Base-by-base conservation (phyloP, 2,888 invertebrate species). In the Dynastes maya region DNA sequence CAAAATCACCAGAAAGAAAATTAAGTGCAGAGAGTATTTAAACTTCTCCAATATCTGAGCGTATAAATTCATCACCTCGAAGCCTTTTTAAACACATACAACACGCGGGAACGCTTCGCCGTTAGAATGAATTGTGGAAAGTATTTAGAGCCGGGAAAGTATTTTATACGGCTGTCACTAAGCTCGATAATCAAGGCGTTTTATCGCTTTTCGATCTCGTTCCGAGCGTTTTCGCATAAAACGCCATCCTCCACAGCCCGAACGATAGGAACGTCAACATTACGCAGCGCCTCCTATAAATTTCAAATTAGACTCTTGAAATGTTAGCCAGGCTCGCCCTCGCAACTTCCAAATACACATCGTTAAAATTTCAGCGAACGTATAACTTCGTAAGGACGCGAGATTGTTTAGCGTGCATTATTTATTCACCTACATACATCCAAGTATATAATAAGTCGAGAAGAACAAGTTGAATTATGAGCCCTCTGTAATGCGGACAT, bases 321-420 rank as follows among this genome's bases (percentile, higher is more conserved):
- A 40, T 13, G 32, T 65, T 65, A 13, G 16, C 40, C 65, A 8
- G 32, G 37, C 37, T 40, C 16, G 65, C 32, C 2, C 40, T 4
- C 16, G 40, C 37, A 13, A n/a, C n/a, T 37, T 13, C 11, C 51
- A 64, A 40, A 65, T 40, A 65, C 37, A 40, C 65, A 40, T 40
- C 32, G 32, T 65, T 65, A 65, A 40, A 32, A 65, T 65, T 65
- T 65, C 65, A 65, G n/a, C 65, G 32, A 32, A 65, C 40, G 40
- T 40, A 65, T 65, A 65, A 65, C 65, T 65, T 65, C 45, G 40
- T 65, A 40, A 65, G 65, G 40, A 65, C n/a, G 37, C 37, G 16
- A 8, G 37, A 13, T 45, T 65, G 65, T 65, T 65, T 65, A 65
- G 40, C 32, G n/a, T 65, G n/a, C 65, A 8, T 65, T 37, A 65